Evolutionary conservation across 2,888 invertebrate genomes (phyloP).

Genomic region (Drosophila anomelani): DNA sequence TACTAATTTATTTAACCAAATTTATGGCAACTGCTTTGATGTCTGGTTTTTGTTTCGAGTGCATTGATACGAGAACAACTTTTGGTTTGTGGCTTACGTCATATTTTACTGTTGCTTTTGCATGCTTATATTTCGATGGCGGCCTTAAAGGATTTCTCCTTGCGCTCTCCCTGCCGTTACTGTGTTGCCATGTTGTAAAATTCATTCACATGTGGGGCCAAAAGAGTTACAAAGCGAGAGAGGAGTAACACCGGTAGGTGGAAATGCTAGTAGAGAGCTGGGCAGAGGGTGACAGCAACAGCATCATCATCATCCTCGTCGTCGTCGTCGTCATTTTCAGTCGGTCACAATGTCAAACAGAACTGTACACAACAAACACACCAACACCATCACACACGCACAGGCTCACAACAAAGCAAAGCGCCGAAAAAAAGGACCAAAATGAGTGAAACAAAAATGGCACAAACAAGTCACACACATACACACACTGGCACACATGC

Average conservation of each 20-base stretch:
- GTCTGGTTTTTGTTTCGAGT: background rate
- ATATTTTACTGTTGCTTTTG: slow-evolving; percentile 49
- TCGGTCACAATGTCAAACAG: slow-evolving; percentile 72
- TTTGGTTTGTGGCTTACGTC: slow-evolving; percentile 42
- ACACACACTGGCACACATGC: slow-evolving; percentile 51
- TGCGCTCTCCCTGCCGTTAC: slow-evolving; percentile 21
- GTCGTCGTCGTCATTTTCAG: slow-evolving; percentile 28
- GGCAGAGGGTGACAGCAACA: slow-evolving; percentile 5
- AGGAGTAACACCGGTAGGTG: slow-evolving; percentile 1
- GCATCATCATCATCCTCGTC: slow-evolving; percentile 26
- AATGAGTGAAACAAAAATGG: slow-evolving; percentile 39
- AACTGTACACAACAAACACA: slow-evolving; percentile 51
- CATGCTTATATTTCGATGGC: slow-evolving; percentile 23
- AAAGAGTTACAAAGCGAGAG: background rate
- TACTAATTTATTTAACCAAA: background rate
- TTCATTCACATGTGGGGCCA: slow-evolving; percentile 34
- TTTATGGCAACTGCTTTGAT: too few species aligned
- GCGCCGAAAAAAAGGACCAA: slow-evolving; percentile 11
- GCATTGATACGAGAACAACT: slow-evolving; percentile 15
- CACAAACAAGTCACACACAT: slow-evolving; percentile 34
- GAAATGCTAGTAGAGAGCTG: background rate
- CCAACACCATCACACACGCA: slow-evolving; percentile 16
- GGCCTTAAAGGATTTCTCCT: slow-evolving; percentile 40
- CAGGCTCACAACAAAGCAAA: slow-evolving; percentile 37
- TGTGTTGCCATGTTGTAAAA: slow-evolving; percentile 43